phyloP scores from a whole-genome alignment of 2,113 vertebrate genomes.

The Ageneiosus marmoratus region DNA sequence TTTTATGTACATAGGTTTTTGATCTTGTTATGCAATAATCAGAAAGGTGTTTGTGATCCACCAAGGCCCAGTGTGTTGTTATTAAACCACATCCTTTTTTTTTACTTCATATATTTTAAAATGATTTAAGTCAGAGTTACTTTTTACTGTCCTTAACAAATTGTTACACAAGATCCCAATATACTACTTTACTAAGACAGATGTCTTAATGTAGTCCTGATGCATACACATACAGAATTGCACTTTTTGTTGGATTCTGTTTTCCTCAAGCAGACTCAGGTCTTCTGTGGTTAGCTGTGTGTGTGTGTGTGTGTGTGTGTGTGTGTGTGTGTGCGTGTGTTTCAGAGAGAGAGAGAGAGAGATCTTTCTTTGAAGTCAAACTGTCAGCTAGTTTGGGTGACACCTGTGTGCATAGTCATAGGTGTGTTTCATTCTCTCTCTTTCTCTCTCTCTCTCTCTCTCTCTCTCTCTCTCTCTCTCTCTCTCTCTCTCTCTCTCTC shows the following conservation, averaged over 20 bases:
- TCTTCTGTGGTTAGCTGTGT: background rate
- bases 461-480: background rate
- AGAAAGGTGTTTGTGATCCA: background rate
- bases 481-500: background rate
- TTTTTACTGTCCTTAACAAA: slow-evolving; percentile 26
- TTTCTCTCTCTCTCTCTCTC: background rate
- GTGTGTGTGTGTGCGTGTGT: background rate
- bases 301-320: background rate
- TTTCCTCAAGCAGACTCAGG: background rate
- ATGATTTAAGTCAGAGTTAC: background rate
- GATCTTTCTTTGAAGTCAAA: slow-evolving; percentile 25
- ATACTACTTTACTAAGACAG: background rate
- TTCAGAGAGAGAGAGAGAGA: background rate
- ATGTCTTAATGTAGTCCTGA: background rate
- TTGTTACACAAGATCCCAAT: background rate
- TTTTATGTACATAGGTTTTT: slow-evolving; percentile 16
- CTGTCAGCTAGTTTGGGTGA: slow-evolving; percentile 29
- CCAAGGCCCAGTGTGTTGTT: background rate
- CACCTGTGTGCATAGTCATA: slow-evolving; percentile 6
- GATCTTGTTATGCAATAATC: slow-evolving; percentile 24
- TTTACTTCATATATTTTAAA: slow-evolving; percentile 16
- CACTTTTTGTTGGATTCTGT: background rate
- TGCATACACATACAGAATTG: background rate
- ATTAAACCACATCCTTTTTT: background rate
- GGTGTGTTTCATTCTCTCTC: background rate